phyloP scores from a whole-genome alignment of 2,888 invertebrate genomes.

The Dynastes maya region DNA sequence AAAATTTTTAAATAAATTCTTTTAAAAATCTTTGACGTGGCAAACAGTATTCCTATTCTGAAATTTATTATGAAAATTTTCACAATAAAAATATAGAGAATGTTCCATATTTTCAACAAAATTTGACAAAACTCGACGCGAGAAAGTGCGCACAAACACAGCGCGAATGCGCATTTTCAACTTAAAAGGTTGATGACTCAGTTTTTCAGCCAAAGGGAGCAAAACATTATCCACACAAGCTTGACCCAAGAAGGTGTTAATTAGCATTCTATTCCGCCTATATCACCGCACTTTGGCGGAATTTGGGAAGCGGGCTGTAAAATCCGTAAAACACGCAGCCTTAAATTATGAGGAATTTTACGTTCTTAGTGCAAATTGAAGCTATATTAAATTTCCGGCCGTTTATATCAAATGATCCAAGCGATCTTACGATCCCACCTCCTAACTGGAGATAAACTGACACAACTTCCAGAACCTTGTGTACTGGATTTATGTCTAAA shows the following conservation, averaged over 20 bases:
- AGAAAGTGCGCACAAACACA: too few species aligned
- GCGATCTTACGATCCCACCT: not conserved
- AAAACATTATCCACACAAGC: not conserved
- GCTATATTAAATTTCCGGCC: slow-evolving; percentile 8
- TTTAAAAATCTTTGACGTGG: too few species aligned
- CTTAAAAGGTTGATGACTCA: too few species aligned
- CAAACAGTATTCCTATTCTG: too few species aligned
- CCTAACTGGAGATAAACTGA: not conserved
- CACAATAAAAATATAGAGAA: too few species aligned
- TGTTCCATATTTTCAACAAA: too few species aligned
- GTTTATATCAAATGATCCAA: not conserved
- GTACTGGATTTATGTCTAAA: not conserved
- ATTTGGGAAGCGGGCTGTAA: slow-evolving; percentile 26
- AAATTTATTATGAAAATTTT: too few species aligned
- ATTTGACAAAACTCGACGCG: too few species aligned
- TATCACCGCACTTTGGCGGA: slow-evolving; percentile 20
- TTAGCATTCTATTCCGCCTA: slow-evolving; percentile 23
- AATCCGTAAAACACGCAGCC: not conserved
- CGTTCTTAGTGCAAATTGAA: not conserved
- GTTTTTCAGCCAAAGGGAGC: too few species aligned
- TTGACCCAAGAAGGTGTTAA: slow-evolving; percentile 2
- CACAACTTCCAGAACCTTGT: not conserved
- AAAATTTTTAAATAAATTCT: too few species aligned
- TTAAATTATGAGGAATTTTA: slow-evolving; percentile 7
- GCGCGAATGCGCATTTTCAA: too few species aligned